Conservation (phyloP, 2,113 vertebrate species). For the Sinocyclocheilus anophthalmus region DNA sequence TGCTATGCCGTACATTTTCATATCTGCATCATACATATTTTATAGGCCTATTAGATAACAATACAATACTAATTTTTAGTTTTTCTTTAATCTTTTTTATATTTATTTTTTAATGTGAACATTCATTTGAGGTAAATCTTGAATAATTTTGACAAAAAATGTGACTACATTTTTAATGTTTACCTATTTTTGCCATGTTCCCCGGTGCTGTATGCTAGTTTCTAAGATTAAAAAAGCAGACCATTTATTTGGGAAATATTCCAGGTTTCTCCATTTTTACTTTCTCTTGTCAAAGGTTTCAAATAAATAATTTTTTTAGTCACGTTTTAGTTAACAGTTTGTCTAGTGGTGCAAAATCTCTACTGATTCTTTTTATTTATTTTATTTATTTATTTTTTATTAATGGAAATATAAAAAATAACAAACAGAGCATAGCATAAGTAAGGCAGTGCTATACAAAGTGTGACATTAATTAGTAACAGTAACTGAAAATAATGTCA, state of each 20-base stretch:
- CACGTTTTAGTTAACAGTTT: too few species aligned
- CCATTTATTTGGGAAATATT: neutral
- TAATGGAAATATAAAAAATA: too few species aligned
- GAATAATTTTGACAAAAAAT: neutral
- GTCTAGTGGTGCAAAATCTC: neutral
- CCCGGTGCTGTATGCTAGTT: neutral
- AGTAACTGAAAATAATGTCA: too few species aligned
- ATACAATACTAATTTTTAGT: neutral
- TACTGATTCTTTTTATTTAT: too few species aligned
- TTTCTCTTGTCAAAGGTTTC: neutral
- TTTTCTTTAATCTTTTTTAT: too few species aligned
- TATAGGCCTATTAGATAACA: neutral
- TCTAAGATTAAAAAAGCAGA: neutral
- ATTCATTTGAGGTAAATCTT: neutral
- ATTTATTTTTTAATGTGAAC: neutral
- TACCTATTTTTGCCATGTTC: neutral
- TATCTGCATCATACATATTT: neutral
- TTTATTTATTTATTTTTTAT: too few species aligned
- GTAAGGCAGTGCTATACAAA: too few species aligned
- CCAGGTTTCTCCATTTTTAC: neutral
- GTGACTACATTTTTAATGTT: neutral
- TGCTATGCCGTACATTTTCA: neutral
- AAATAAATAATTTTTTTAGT: neutral
- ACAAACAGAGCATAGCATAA: too few species aligned
- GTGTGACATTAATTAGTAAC: too few species aligned